Percentiles rank a stretch among this genome's conserved stretches.
phyloP scores from a whole-genome alignment of 2,113 vertebrate species.

The Anhinga anhinga region DNA sequence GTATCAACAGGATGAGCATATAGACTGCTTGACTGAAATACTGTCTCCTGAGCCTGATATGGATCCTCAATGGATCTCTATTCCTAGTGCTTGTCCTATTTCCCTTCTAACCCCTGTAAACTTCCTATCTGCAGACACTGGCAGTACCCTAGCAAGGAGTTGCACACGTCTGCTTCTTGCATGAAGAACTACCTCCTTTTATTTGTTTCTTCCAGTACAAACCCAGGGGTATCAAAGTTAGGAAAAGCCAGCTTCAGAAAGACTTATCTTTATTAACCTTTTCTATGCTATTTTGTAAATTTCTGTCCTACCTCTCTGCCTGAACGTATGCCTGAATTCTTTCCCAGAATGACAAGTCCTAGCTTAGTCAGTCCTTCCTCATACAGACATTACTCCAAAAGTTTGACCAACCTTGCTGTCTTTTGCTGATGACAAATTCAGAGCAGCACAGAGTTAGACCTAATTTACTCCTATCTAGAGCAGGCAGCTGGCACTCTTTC shows the following conservation, averaged over 20 bases:
- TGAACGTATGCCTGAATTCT: background rate
- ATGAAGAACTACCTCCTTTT: background rate
- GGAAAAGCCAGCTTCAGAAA: background rate
- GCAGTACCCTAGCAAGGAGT: background rate
- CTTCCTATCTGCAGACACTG: background rate
- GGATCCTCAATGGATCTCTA: background rate
- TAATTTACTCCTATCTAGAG: background rate
- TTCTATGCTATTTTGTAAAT: background rate
- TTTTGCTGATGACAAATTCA: background rate
- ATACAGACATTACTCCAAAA: background rate
- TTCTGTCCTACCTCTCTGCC: background rate
- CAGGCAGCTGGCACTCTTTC: background rate
- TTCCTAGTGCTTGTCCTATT: background rate
- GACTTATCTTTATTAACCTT: background rate
- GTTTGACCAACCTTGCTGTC: background rate
- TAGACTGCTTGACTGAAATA: background rate
- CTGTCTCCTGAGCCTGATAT: background rate
- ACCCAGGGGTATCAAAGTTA: background rate
- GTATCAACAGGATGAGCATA: background rate
- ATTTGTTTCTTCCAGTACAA: background rate
- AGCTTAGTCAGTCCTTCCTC: background rate
- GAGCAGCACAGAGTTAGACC: background rate
- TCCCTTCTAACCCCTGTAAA: background rate
- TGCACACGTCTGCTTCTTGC: background rate
- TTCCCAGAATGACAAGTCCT: background rate